Percentiles rank a stretch among this genome's conserved stretches.
phyloP scores from a whole-genome alignment of 2,113 vertebrate genomes.

The Chaetodon trifascialis region DNA sequence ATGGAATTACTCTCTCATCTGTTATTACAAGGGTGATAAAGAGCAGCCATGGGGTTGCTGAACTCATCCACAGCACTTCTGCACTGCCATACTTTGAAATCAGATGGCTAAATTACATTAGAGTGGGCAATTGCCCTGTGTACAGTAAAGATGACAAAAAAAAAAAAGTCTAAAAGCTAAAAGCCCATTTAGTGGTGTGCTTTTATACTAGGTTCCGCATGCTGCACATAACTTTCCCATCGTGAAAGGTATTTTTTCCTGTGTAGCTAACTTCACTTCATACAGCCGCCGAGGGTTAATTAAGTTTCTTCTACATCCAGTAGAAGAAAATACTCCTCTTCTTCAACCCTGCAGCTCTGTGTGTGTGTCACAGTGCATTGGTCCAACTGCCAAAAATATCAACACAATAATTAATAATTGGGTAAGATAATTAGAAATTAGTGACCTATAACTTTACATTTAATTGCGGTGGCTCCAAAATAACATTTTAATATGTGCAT shows the following conservation, averaged over 20 bases:
- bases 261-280: background rate
- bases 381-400: background rate
- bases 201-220: background rate
- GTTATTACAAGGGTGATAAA: constrained; percentile 67
- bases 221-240: background rate
- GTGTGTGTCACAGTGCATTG: background rate
- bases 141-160: background rate
- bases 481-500: background rate
- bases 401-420: constrained; percentile 11
- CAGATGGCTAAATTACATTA: constrained; percentile 57
- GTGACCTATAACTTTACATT: background rate
- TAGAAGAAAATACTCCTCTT: background rate
- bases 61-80: constrained; percentile 60
- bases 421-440: background rate
- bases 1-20: constrained; percentile 74
- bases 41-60: constrained; percentile 63
- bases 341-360: background rate
- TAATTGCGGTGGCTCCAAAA: background rate
- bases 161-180: background rate
- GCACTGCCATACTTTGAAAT: constrained; percentile 50
- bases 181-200: background rate
- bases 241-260: background rate
- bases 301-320: too few species aligned
- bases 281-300: background rate
- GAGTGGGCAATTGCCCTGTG: background rate